Conservation (phyloP, 37 sponge, comb jelly and placozoan genomes). For the Ephydatia muelleri region DNA sequence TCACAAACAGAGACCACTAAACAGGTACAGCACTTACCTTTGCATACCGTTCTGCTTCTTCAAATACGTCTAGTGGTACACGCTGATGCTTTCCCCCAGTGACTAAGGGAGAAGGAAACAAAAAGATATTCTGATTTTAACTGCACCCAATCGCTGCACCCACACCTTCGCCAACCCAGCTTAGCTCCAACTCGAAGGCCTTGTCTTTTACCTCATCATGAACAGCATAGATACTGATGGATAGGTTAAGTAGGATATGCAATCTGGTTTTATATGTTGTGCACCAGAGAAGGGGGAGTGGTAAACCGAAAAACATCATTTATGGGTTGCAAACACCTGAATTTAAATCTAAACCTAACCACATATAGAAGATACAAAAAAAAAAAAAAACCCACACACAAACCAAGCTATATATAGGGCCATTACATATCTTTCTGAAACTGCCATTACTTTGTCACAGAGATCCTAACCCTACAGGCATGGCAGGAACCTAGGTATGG, state of each 20-base stretch:
- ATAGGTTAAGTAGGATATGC: background rate
- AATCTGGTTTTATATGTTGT: background rate
- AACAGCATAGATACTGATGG: constrained; percentile 78
- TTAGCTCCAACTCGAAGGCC: constrained; percentile 91
- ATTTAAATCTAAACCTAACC: too few relatives aligned
- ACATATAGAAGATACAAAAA: too few relatives aligned
- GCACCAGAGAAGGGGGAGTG: too few relatives aligned
- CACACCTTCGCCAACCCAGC: constrained; percentile 96
- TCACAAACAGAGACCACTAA: too few relatives aligned
- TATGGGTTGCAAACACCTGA: too few relatives aligned
- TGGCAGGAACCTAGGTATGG: too few relatives aligned
- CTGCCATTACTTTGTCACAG: too few relatives aligned
- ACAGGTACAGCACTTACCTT: constrained; percentile 56
- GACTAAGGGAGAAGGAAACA: constrained; percentile 22
- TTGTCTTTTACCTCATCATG: constrained; percentile 99
- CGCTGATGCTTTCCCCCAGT: constrained; percentile 69
- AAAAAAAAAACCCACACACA: too few relatives aligned
- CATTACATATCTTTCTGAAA: too few relatives aligned
- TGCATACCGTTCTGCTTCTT: constrained; percentile 56
- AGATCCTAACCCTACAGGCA: too few relatives aligned
- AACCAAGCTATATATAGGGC: too few relatives aligned
- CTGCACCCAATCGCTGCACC: background rate
- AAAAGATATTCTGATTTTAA: background rate
- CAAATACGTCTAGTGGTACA: constrained; percentile 61
- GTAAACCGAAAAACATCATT: too few relatives aligned